Evolutionary conservation across 2,113 vertebrate genomes (phyloP).

Genomic region (Glaucomys volans): DNA sequence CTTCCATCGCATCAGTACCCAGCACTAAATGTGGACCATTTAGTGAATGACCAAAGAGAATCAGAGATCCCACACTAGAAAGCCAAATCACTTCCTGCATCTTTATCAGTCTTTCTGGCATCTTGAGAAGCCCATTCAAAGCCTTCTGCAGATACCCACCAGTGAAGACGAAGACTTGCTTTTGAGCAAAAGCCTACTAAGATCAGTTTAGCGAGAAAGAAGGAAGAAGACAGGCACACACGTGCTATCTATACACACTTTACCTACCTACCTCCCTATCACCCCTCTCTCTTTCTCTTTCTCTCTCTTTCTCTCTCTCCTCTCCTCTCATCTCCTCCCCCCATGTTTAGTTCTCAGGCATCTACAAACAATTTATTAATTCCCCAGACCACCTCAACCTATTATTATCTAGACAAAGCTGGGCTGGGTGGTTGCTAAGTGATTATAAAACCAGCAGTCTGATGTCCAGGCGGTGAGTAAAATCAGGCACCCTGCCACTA

Average conservation of each 20-base stretch:
- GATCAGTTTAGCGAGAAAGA: neutral
- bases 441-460: neutral
- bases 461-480: neutral
- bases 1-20: neutral
- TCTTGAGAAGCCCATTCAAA: neutral
- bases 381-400: neutral
- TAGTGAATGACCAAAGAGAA: neutral
- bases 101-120: neutral
- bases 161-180: neutral
- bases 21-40: neutral
- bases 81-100: neutral
- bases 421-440: neutral
- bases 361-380: slow-evolving; percentile 35
- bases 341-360: neutral
- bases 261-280: neutral
- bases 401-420: slow-evolving; percentile 26
- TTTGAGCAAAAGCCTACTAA: neutral
- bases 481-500: neutral
- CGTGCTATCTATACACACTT: neutral
- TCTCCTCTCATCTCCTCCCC: no score
- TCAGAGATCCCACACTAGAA: neutral
- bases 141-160: neutral
- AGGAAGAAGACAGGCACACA: neutral
- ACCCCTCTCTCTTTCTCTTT: no score
- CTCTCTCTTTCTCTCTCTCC: no score